phyloP scores from a whole-genome alignment of 2,113 vertebrate genomes.

The Argyrosomus japonicus region DNA sequence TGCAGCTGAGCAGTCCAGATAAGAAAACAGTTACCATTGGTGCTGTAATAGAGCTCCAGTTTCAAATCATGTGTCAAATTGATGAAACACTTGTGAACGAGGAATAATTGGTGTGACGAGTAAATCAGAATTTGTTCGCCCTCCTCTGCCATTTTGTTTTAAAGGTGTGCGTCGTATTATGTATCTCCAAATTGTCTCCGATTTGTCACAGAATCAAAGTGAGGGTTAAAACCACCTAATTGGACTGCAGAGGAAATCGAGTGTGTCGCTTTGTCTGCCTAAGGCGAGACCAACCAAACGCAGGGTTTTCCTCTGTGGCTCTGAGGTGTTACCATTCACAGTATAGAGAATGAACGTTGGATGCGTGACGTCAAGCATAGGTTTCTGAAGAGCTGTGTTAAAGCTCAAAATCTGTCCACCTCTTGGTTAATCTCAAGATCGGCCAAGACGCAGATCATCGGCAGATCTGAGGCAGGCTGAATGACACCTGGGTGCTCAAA shows the following conservation, averaged over 20 bases:
- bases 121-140: slow-evolving; percentile 65
- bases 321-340: neutral
- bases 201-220: slow-evolving; percentile 74
- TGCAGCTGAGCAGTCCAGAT: slow-evolving; percentile 46
- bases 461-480: too few relatives aligned
- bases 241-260: slow-evolving; percentile 64
- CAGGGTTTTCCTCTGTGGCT: slow-evolving; percentile 33
- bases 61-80: slow-evolving; percentile 67
- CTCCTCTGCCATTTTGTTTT: slow-evolving; percentile 59
- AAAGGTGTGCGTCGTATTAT: slow-evolving; percentile 63
- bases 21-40: slow-evolving; percentile 58
- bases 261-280: slow-evolving; percentile 54
- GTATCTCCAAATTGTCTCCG: slow-evolving; percentile 69
- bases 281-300: slow-evolving; percentile 42
- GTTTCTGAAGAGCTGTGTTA: too few relatives aligned
- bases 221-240: slow-evolving; percentile 72
- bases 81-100: slow-evolving; percentile 69
- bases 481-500: too few relatives aligned
- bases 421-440: too few relatives aligned
- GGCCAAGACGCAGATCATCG: too few relatives aligned
- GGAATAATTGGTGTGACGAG: slow-evolving; percentile 69
- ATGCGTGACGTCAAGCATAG: too few relatives aligned
- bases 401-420: too few relatives aligned
- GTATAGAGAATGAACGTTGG: too few relatives aligned
- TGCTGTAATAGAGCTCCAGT: slow-evolving; percentile 41